Base-by-base conservation (phyloP, 2,797 vertebrate genomes). In the Scyliorhinus canicula region DNA sequence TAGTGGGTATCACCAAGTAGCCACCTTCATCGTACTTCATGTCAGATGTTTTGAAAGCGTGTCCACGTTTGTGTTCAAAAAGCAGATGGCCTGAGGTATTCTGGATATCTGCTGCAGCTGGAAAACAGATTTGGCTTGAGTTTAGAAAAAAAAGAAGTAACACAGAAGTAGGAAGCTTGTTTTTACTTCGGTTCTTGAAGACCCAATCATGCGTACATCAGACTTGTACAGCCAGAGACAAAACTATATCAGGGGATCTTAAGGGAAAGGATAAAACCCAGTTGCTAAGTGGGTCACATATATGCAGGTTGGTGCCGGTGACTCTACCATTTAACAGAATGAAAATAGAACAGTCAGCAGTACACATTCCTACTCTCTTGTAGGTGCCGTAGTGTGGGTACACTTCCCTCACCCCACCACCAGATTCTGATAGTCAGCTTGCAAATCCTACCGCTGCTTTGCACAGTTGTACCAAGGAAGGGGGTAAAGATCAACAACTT, bases 1-100 rank as follows among this genome's bases (percentile, higher is more conserved):
- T 52, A 28, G 47, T 74, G 47, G 93, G 93, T n/a, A 94, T 74
- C 44, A 94, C 44, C 93, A 94, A 40, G 11, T 52, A 94, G 14
- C 93, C 67, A 19, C 26, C 11, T 26, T 35, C 16, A 12, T 74
- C 8, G 21, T 50, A 94, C 47, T 55, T 55, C 93, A 94, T 71
- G 44, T 40, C 67, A 0, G 47, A 12, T 5, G 28, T 94, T 47
- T 55, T 52, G 67, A 94, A 94, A 44, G 93, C 93, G 31, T 94
- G 93, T 35, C 93, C 93, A 19, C 3, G 5, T 1, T 28, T 71
- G 44, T 65, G 24, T 31, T 94, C 93, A 52, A 94, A 74, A 4
- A 74, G 47, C 93, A 94, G 93, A 1, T 21, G 67, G 28, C 31
- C 3, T 19, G 93, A 35, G 7, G 35, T 71, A 24, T 94, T 94